These are phyloP conservation scores for Climacteris rufus DNA, from an alignment of 2,113 vertebrate species.

Conservation along the genomic window DNA sequence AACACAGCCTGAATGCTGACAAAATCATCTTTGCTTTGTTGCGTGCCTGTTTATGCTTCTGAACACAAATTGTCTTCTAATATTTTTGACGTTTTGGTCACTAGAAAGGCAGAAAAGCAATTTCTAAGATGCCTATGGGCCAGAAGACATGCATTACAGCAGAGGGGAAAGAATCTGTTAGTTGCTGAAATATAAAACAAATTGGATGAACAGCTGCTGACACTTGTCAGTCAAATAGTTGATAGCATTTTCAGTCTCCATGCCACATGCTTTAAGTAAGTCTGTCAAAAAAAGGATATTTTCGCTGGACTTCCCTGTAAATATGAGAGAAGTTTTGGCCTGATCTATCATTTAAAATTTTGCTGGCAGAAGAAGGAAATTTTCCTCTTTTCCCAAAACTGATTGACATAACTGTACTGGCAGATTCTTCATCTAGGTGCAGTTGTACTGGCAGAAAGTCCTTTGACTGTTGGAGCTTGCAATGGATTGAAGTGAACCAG, in stretches of 20 bases:
- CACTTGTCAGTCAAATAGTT: conserved; percentile 72
- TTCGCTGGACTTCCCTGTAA: conserved; percentile 62
- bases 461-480: conserved; percentile 37
- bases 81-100: conserved; percentile 52
- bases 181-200: conserved; percentile 69
- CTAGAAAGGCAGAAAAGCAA: conserved; percentile 44
- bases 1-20: not conserved
- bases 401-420: conserved; percentile 56
- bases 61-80: conserved; percentile 47
- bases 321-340: conserved; percentile 66
- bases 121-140: conserved; percentile 54
- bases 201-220: conserved; percentile 71
- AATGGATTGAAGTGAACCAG: not conserved
- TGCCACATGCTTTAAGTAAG: conserved; percentile 66
- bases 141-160: conserved; percentile 48
- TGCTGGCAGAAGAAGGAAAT: conserved; percentile 52
- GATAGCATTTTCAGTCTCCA: conserved; percentile 70
- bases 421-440: conserved; percentile 47
- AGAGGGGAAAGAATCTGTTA: conserved; percentile 61
- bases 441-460: conserved; percentile 47
- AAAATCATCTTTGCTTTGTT: conserved; percentile 49
- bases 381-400: conserved; percentile 23
- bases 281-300: conserved; percentile 63
- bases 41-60: conserved; percentile 15
- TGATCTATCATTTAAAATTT: conserved; percentile 57